Evolutionary conservation across 1,140 invertebrate genomes (phyloP).

Genomic region (Gryon sp.): DNA sequence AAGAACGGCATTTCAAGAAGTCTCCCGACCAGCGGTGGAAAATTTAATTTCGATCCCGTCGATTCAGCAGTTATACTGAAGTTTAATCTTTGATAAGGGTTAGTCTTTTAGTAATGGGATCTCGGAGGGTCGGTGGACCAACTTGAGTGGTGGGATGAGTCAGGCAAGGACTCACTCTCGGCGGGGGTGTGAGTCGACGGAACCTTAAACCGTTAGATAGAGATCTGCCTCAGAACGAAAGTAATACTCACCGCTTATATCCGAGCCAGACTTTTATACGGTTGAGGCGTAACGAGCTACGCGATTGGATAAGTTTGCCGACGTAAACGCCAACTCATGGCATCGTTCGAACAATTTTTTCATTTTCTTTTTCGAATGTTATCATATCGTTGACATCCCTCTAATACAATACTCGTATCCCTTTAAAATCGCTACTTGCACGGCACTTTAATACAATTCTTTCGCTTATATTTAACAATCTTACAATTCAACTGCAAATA

Average conservation of each 20-base stretch:
- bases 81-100: constrained; percentile 83
- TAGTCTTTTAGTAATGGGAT: constrained; percentile 81
- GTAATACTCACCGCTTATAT: constrained; percentile 78
- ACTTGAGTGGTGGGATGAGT: constrained; percentile 55
- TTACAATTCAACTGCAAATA: neutral
- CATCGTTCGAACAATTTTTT: constrained; percentile 50
- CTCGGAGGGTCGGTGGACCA: constrained; percentile 67
- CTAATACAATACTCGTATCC: constrained; percentile 52
- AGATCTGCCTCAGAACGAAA: constrained; percentile 78
- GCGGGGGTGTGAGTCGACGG: constrained; percentile 63
- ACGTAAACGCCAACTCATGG: constrained; percentile 66
- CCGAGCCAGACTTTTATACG: constrained; percentile 76
- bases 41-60: constrained; percentile 83
- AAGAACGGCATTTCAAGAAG: constrained; percentile 65
- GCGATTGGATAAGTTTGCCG: constrained; percentile 79
- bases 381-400: constrained; percentile 65
- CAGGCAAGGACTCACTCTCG: constrained; percentile 35
- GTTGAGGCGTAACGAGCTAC: constrained; percentile 75
- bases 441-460: too few relatives aligned
- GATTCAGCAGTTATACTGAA: constrained; percentile 82
- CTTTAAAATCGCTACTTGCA: constrained; percentile 24
- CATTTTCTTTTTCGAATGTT: constrained; percentile 53
- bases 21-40: constrained; percentile 72
- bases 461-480: neutral
- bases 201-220: constrained; percentile 80